Base-by-base conservation (phyloP, 2,797 vertebrate genomes). In the Odontamblyopus rebecca region DNA sequence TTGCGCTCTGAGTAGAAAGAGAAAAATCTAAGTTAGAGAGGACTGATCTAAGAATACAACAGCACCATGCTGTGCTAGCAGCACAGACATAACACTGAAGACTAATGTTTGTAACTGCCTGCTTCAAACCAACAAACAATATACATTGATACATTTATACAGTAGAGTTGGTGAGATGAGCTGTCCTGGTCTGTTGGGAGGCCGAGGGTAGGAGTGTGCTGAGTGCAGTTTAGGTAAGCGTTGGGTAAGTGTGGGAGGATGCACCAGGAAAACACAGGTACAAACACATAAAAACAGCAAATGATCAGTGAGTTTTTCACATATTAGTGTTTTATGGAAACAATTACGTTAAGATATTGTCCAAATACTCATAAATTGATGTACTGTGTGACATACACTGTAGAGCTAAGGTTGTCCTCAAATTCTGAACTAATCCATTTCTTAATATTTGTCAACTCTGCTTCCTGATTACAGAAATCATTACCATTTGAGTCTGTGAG, bases 221-320 rank as follows among this genome's bases (percentile, higher is more conserved):
- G 64, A 71, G 83, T 75, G 88, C 85, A 87, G 88, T 84, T 77
- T 69, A 71, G 89, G 89, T 85, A 35, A 61, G 61, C 2, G 18
- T n/a, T 61, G 29, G 59, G 59, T 61, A 82, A 85, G 85, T 75
- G 89, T 91, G 85, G 90, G 90, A 72, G 89, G 85, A 77, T 29
- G 69, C 26, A 69, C 44, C 75, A 82, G 76, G 82, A 30, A 61
- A 70, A 66, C 9, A 73, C 51, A 56, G 57, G 54, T 48, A 76
- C 15, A 35, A 57, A 68, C 74, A 32, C 68, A 77, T 32, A 57
- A 6, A 71, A 61, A 23, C 6, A 57, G 26, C 72, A 68, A 77
- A 77, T 50, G 73, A 38, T 23, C 3, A 61, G n/a, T 13, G 15
- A 16, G 23, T 41, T 63, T 9, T 57, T 19, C 54, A 9, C 54